A percentile compares a stretch with the other conserved stretches of the same genome.
These are phyloP conservation scores for Sorex maritimensis DNA, from an alignment of 2,797 vertebrate species.

Conservation along the genomic window DNA sequence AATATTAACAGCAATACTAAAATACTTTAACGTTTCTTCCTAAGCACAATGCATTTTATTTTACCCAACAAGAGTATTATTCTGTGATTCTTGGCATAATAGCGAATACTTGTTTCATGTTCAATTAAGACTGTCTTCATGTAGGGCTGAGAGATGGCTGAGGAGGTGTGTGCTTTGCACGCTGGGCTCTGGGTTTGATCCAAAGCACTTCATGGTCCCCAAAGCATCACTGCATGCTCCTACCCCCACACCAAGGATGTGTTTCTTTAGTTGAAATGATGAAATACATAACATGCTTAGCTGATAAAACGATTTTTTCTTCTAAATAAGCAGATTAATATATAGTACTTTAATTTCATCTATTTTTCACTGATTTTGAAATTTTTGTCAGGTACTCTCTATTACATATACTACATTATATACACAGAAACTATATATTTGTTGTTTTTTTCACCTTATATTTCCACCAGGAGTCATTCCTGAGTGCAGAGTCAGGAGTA, in stretches of 20 bases:
- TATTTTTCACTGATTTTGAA: conserved; percentile 52
- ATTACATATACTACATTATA: not conserved
- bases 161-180: no score
- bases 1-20: conserved; percentile 1
- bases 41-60: not conserved
- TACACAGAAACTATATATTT: not conserved
- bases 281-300: conserved; percentile 65
- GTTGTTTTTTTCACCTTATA: not conserved
- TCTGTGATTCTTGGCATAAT: conserved; percentile 39
- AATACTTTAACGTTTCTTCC: not conserved
- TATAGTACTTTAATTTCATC: conserved; percentile 49
- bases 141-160: conserved; percentile 15
- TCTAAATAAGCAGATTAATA: conserved; percentile 53
- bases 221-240: no score
- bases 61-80: not conserved
- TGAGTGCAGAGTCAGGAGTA: no score
- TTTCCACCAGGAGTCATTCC: no score
- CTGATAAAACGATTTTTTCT: conserved; percentile 60
- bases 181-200: no score
- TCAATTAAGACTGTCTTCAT: conserved; percentile 67
- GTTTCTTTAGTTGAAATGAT: conserved; percentile 68
- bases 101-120: conserved; percentile 11
- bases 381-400: conserved; percentile 51
- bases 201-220: no score
- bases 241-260: conserved; percentile 8